Evolutionary conservation across 2,113 vertebrate genomes (phyloP).

Genomic region (Misgurnus mizolepis): DNA sequence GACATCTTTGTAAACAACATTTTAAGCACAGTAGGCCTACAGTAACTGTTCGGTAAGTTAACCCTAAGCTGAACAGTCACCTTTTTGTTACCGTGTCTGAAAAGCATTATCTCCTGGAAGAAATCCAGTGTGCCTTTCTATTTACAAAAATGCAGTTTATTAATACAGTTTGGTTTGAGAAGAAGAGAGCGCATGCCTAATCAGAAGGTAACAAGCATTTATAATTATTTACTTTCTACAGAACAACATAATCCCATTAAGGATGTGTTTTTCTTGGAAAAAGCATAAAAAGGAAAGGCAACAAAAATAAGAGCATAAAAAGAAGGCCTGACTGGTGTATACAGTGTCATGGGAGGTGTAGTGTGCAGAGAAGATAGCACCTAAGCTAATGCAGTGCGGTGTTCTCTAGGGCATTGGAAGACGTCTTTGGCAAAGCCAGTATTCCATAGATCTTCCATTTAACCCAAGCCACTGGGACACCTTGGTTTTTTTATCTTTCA

Average conservation of each 20-base stretch:
- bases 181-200: constrained; percentile 62
- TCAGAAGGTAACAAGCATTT: constrained; percentile 61
- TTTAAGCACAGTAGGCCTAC: neutral
- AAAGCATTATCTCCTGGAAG: constrained; percentile 62
- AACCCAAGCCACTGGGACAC: constrained; percentile 63
- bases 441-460: constrained; percentile 70
- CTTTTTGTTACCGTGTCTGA: constrained; percentile 76
- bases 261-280: constrained; percentile 80
- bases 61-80: constrained; percentile 63
- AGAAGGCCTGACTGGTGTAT: constrained; percentile 85
- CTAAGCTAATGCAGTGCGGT: constrained; percentile 72
- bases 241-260: constrained; percentile 99
- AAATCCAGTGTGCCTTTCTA: constrained; percentile 59
- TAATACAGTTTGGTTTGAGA: constrained; percentile 55
- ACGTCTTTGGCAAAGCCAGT: constrained; percentile 72
- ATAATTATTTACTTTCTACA: constrained; percentile 80
- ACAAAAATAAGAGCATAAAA: constrained; percentile 74
- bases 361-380: constrained; percentile 79
- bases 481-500: constrained; percentile 57
- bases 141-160: constrained; percentile 51
- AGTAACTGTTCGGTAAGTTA: constrained; percentile 32
- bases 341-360: constrained; percentile 86
- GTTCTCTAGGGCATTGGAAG: constrained; percentile 71
- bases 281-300: constrained; percentile 60
- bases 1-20: too few species aligned